Evolutionary conservation across 30 jellyfish, hydroid and myxozoan species (phyloP).

Genomic region (Haliclystus octoradiatus): DNA sequence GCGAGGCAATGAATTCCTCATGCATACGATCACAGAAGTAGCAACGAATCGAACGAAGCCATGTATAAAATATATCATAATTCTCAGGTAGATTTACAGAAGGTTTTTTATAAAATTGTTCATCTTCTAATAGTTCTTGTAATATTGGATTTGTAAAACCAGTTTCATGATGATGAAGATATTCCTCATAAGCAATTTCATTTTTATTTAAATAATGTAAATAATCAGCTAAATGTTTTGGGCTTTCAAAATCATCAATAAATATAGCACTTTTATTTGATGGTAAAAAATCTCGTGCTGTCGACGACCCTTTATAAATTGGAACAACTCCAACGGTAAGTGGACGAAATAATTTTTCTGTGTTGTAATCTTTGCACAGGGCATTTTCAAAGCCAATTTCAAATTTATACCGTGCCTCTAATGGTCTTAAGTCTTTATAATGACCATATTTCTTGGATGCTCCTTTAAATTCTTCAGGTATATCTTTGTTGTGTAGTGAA

Average conservation of each 20-base stretch:
- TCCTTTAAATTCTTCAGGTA: slow-evolving; percentile 58
- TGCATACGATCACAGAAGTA: too few relatives aligned
- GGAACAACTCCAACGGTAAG: slow-evolving; percentile 66
- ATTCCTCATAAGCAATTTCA: slow-evolving; percentile 44
- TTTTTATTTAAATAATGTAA: slow-evolving; percentile 26
- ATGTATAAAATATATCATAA: too few relatives aligned
- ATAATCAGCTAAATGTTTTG: slow-evolving; percentile 53
- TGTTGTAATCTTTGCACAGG: slow-evolving; percentile 69
- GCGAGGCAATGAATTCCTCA: too few relatives aligned
- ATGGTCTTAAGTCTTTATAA: slow-evolving; percentile 34
- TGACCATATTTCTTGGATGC: slow-evolving; percentile 33
- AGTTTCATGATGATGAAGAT: slow-evolving; percentile 37
- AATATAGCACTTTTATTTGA: slow-evolving; percentile 36
- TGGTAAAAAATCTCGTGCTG: slow-evolving; percentile 56
- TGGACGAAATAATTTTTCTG: slow-evolving; percentile 79
- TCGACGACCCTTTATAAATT: slow-evolving; percentile 57
- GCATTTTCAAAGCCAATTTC: slow-evolving; percentile 65
- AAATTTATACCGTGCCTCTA: slow-evolving; percentile 62
- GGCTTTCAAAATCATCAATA: slow-evolving; percentile 49
- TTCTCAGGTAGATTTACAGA: too few relatives aligned
- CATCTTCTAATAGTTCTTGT: slow-evolving; percentile 7
- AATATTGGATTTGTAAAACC: slow-evolving; percentile 49
- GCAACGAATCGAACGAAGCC: too few relatives aligned
- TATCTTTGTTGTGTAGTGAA: slow-evolving; percentile 52
- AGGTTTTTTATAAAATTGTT: too few relatives aligned